A percentile compares a stretch with the other conserved stretches of the same genome.
Conservation (phyloP, 2,888 invertebrate genomes). For the Tillus elongatus region DNA sequence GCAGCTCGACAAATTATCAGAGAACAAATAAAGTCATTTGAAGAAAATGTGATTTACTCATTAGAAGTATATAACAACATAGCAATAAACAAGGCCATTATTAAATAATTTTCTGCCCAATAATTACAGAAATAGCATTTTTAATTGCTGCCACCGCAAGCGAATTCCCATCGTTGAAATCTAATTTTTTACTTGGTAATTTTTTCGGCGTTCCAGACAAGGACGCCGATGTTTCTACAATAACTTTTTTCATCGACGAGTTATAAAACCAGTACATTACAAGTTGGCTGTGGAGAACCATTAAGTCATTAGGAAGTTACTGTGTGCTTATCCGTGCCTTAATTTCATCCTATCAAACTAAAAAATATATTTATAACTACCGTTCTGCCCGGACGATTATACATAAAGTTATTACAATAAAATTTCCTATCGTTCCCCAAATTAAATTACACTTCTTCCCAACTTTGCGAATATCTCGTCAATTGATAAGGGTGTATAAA, state of each 20-base stretch:
- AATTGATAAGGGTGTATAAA: too few relatives aligned
- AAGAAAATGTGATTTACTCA: too few relatives aligned
- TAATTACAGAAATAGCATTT: conserved; percentile 17
- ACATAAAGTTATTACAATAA: too few relatives aligned
- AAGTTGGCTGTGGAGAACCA: conserved; percentile 12
- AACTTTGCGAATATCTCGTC: too few relatives aligned
- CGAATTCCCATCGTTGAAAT: conserved; percentile 8
- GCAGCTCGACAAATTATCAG: too few relatives aligned
- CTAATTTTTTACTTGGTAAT: not conserved
- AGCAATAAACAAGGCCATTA: conserved; percentile 12
- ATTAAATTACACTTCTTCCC: too few relatives aligned
- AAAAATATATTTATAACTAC: conserved; percentile 15
- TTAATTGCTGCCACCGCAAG: conserved; percentile 15
- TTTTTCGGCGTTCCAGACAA: not conserved
- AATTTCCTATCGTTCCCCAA: too few relatives aligned
- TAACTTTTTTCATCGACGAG: not conserved
- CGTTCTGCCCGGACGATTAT: conserved; percentile 10
- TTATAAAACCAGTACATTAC: conserved; percentile 12
- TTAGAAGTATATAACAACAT: not conserved
- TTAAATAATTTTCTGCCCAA: conserved; percentile 11
- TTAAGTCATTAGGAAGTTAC: conserved; percentile 16
- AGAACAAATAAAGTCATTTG: too few relatives aligned
- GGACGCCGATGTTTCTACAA: conserved; percentile 1
- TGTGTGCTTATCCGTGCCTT: conserved; percentile 14
- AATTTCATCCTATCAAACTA: conserved; percentile 14